phyloP scores from a whole-genome alignment of 2,113 vertebrate species.

The Bothrops jararaca region DNA sequence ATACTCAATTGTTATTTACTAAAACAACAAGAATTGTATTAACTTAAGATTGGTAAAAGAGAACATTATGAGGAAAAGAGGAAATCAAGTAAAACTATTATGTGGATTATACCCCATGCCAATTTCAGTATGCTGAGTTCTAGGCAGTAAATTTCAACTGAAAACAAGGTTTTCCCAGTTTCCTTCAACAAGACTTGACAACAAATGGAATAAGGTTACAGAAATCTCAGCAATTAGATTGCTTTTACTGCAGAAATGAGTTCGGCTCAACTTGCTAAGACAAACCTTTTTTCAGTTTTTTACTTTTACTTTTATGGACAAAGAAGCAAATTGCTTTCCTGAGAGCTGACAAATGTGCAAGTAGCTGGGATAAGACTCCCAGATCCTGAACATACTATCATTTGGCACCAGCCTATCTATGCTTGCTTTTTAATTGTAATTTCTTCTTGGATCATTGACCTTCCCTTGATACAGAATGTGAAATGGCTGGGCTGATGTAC shows the following conservation, averaged over 20 bases:
- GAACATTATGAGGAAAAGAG: too few relatives aligned
- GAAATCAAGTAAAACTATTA: too few relatives aligned
- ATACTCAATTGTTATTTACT: too few relatives aligned
- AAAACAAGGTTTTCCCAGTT: neutral
- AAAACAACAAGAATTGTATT: too few relatives aligned
- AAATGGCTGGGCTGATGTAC: neutral
- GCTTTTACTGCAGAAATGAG: neutral
- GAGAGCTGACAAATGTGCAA: neutral
- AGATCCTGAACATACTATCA: neutral
- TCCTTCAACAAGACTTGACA: neutral
- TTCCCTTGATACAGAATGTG: neutral
- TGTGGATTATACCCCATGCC: neutral
- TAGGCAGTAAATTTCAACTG: neutral
- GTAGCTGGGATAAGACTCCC: neutral
- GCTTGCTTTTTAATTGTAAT: neutral
- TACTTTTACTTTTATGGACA: neutral
- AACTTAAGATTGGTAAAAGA: too few relatives aligned
- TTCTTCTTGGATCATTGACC: neutral
- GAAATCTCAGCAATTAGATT: neutral
- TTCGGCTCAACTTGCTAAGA: neutral
- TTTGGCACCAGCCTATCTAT: neutral
- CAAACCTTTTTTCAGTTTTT: neutral
- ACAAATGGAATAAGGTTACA: neutral
- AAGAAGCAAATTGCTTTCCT: neutral
- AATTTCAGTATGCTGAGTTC: neutral